phyloP scores from a whole-genome alignment of 2,797 vertebrate genomes.

The Forpus xanthops region DNA sequence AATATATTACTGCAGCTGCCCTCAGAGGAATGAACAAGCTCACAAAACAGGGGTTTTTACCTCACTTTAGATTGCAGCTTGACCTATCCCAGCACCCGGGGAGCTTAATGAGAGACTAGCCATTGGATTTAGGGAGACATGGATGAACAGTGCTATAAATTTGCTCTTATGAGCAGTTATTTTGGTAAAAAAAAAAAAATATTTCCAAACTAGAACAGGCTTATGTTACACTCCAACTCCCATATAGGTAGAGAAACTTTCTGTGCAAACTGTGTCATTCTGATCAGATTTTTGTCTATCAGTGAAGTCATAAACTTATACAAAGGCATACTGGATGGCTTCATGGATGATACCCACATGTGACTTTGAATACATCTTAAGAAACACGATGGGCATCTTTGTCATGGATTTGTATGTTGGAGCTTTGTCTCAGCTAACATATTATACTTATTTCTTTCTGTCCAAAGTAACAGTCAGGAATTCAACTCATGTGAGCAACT shows the following conservation, averaged over 20 bases:
- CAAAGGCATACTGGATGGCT: neutral
- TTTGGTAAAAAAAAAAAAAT: neutral
- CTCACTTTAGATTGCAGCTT: neutral
- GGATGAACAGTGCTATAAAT: neutral
- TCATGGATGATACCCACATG: neutral
- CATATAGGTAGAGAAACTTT: neutral
- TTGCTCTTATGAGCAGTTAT: neutral
- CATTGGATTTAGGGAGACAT: neutral
- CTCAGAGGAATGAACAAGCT: neutral
- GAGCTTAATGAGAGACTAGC: neutral
- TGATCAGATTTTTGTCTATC: neutral
- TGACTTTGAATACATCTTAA: neutral
- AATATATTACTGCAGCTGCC: neutral
- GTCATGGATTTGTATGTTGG: neutral
- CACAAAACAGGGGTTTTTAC: neutral
- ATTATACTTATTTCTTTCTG: neutral
- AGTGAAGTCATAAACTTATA: neutral
- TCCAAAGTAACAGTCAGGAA: neutral
- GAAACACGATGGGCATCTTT: neutral
- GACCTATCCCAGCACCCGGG: neutral
- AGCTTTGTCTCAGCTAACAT: neutral
- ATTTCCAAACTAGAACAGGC: neutral
- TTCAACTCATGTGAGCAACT: neutral
- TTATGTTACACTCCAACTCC: accelerated
- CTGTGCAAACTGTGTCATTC: neutral